Percentiles rank a stretch among this genome's conserved stretches.
Conservation (phyloP, 2,797 vertebrate genomes). For the Spinus pinus region DNA sequence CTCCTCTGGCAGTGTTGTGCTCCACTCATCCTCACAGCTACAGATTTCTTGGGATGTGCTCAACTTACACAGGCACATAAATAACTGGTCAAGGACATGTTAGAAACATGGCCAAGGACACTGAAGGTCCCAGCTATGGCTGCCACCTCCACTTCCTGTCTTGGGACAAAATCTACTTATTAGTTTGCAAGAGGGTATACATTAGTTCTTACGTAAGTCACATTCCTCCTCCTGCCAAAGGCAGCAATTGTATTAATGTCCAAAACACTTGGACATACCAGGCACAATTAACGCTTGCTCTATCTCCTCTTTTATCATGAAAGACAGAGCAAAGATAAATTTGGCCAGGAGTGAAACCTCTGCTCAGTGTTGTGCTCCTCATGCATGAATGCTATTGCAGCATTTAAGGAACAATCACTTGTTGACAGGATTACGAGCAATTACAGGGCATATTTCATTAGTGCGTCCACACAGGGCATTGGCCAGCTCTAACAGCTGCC, state of each 20-base stretch:
- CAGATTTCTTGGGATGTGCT: not conserved
- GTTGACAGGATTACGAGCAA: not conserved
- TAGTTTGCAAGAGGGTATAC: not conserved
- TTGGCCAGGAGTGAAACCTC: not conserved
- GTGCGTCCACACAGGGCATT: not conserved
- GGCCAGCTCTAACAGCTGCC: not conserved
- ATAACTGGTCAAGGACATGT: not conserved
- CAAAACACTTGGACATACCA: not conserved
- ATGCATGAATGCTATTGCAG: not conserved
- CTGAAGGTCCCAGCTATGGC: not conserved
- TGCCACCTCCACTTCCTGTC: not conserved
- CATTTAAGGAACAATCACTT: conserved; percentile 30
- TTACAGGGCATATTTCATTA: not conserved
- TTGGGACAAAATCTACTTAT: not conserved
- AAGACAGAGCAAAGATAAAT: not conserved
- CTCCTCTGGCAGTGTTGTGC: accelerated
- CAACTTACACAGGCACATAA: not conserved
- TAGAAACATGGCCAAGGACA: not conserved
- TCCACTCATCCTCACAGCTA: not conserved
- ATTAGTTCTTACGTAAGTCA: not conserved
- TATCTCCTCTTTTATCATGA: not conserved
- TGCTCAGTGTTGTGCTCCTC: not conserved
- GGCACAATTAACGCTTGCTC: not conserved
- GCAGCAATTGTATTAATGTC: not conserved
- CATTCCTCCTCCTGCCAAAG: not conserved